Base-by-base conservation (phyloP, 2,797 vertebrate species). In the Coreius guichenoti region DNA sequence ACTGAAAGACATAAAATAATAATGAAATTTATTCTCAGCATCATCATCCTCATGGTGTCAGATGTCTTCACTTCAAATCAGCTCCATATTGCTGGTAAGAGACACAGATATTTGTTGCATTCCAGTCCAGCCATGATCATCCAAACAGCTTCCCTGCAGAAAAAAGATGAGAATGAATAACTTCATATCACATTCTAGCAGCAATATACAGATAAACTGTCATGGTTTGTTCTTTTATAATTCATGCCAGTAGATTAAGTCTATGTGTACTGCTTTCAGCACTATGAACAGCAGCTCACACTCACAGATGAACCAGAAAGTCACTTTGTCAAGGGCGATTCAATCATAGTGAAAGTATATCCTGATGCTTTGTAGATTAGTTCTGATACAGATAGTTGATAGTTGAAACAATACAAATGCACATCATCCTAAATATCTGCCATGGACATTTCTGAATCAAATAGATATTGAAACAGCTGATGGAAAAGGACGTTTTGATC, bases 1-100 rank as follows among this genome's bases (percentile, higher is more conserved):
- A 95, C 88, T 5, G 95, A 92, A 87, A 97, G 90, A 89, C 96
- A 95, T 17, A 97, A 86, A 87, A 94, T 74, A 84, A 94, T 88
- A 5, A 97, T 84, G 4, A 94, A 89, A 86, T 94, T 91, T 95
- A 97, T 96, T 87, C 91, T 93, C 79, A 92, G 94, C 63, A 33
- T 67, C 91, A 95, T 93, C 89, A 90, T 96, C 90, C 93, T 94
- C 91, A 92, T 92, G 90, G 92, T 91, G 89, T 89, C 89, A 88
- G 82, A 85, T 86, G 78, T 89, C 89, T 86, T 87, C 89, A 74
- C 72, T n/a, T 8, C 92, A 90, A 93, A 93, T 94, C 93, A 93
- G 91, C 91, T 94, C 93, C 92, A 76, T 87, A 84, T 43, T 69
- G 76, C 9, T 67, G 70, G 23, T 51, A 80, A 74, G 63, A 86